Evolutionary conservation across 2,113 vertebrate genomes (phyloP), one percentile per base, ranked within the genome.

Genomic region (Pao palembangensis): DNA sequence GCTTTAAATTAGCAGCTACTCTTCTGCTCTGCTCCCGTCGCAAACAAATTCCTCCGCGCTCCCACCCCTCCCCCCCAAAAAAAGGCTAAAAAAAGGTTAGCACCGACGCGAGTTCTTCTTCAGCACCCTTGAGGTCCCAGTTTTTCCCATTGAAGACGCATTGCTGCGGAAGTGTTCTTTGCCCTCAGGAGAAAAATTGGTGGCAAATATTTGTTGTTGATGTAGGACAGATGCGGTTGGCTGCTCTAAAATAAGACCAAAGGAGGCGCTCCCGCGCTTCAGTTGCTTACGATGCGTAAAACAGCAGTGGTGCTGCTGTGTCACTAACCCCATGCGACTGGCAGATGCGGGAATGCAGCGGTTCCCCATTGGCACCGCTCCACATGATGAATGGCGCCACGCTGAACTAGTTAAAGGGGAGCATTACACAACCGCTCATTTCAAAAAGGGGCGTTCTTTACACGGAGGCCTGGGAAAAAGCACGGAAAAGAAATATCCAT

Each of bases 381-480:
- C 53, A 18, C 66, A 85, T 88, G 83, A 90, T 87, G 81, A 87
- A 89, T 69, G 85, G 82, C 61, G 73, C 78, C 64, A 55, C 21
- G 82, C 76, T 87, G 85, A 88, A 88, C 84, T 87, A 86, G 79
- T 88, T 88, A 85, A 88, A 88, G 76, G 78, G 50, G 75, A 88
- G 80, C 75, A 73, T 87, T 80, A 70, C 74, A 76, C 83, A 61
- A 87, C 85, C 61, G 76, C 85, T 90, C 82, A 86, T 85, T 87
- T 84, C 73, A 81, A 86, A 85, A 84, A 75, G 80, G 50, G 66
- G 76, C 78, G 47, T n/a, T n/a, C 8, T 84, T 80, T 78, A 78
- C 76, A 73, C 58, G 25, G 61, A 59, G 76, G 86, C 81, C 86
- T 65, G 73, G 81, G 82, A 79, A 86, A 72, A 51, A 31, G 69